These are phyloP conservation scores for Ochlodes sylvanus DNA, from an alignment of 2,888 invertebrate genomes.

Conservation along the genomic window DNA sequence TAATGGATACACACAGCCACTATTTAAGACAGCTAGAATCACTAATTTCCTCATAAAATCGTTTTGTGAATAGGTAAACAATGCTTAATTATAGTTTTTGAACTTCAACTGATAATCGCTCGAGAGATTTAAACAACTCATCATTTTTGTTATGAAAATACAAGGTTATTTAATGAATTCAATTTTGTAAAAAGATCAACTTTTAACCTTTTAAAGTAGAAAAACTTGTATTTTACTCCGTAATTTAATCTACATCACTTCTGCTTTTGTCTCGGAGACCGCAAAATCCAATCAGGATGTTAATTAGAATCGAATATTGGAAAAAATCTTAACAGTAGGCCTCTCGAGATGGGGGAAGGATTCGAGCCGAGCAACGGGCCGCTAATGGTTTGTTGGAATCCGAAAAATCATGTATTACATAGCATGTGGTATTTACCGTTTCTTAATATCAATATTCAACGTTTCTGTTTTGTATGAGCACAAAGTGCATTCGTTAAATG, in stretches of 20 bases:
- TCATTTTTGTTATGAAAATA: too few relatives aligned
- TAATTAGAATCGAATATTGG: neutral
- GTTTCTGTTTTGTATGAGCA: too few relatives aligned
- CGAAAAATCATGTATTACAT: neutral
- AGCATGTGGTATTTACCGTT: too few relatives aligned
- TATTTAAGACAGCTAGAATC: neutral
- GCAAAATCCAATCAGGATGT: constrained; percentile 5
- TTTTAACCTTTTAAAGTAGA: too few relatives aligned
- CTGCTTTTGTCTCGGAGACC: neutral
- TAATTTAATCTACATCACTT: neutral
- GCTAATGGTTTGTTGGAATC: neutral
- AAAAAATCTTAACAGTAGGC: neutral
- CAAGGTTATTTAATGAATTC: too few relatives aligned
- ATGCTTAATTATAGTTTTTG: too few relatives aligned
- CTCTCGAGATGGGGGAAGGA: neutral
- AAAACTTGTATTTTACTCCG: too few relatives aligned
- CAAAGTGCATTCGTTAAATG: too few relatives aligned
- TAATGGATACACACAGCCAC: constrained; percentile 40
- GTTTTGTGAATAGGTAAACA: neutral
- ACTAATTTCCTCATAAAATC: neutral
- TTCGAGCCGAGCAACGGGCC: neutral
- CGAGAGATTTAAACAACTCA: too few relatives aligned
- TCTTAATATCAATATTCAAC: too few relatives aligned
- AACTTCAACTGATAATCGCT: too few relatives aligned
- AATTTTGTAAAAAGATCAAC: too few relatives aligned